Evolutionary conservation across 2,797 vertebrate species (phyloP), one percentile per base, ranked within the genome.

Genomic region (Rhabdomys pumilio): DNA sequence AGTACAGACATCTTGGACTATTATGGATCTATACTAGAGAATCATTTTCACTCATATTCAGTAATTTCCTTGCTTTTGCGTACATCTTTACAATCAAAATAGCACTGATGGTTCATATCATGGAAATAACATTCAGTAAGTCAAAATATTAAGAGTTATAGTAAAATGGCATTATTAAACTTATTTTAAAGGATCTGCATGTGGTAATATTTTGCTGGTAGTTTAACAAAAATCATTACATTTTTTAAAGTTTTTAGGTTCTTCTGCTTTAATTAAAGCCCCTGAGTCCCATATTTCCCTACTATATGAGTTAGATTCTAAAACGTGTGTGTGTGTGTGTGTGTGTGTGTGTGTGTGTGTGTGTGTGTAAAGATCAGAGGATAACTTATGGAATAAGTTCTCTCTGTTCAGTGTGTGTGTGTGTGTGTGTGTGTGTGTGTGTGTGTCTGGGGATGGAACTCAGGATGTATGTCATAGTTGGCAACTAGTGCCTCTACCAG

Each of bases 1-100:
- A 73, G 29, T 29, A 67, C 12, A 57, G 47, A 86, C 81, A 89
- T 75, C 31, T 50, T 93, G 61, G 53, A 53, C 73, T 82, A 72
- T 14, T 10, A 89, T 6, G 61, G 34, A 91, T 6, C 76, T 9
- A 50, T 38, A 72, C 1, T 89, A 75, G 63, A 93, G 19, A 15
- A 72, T 47, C 41, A 22, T 38, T 94, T 88, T 50, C 69, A 94
- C 44, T 93, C 53, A 75, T 34, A 41, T 84, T 94, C 53, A 67
- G 55, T 72, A 55, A 29, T 26, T 47, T 26, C 19, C 55, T 91
- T 96, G 15, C 86, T 94, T 94, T 86, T 44, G 85, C 91, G 20
- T 19, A 88, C 34, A 73, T 69, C 38, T 76, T 89, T 55, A 91
- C 0, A 83, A 22, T 76, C 47, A 92, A 90, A 94, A 95, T 90